Evolutionary conservation across 2,797 vertebrate species (phyloP), one percentile per base, ranked within the genome.

Genomic region (Propithecus perrieri): DNA sequence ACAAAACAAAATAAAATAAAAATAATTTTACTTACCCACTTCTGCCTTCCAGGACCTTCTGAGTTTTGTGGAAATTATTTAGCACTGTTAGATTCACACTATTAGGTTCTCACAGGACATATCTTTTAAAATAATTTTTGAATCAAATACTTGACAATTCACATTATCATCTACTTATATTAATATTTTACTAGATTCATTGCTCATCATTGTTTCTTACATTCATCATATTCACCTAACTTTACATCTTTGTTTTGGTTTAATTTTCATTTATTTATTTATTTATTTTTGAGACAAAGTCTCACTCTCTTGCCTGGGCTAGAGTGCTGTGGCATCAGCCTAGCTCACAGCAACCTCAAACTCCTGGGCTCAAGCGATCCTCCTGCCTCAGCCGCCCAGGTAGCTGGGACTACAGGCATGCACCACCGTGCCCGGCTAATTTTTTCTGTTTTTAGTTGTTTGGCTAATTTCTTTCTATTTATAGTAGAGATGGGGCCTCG

Each of bases 101-200:
- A 71, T 63, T 75, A 74, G 35, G 11, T 63, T 71, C 43, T 69
- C 46, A 69, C 9, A 53, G 74, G 30, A 87, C 50, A 35, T 57
- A 90, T 30, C 57, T 81, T 90, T 72, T 48, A 57, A 89, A 88
- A 92, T 33, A 87, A 84, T 85, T 79, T 90, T 18, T 63, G 28
- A 88, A 63, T 55, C 41, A 4, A 85, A 90, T 74, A 76, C 86
- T 94, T 88, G 48, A 85, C 10, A 92, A 75, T 75, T 87, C 43
- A 95, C 28, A n/a, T 61, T 59, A 72, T 55, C 38, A 80, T 57
- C 71, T 79, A 65, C 55, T 69, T 79, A 38, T 33, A 55, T 53
- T 53, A 53, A 53, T 53, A 53, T 71, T 80, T 76, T 65, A 43
- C 69, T 7, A 75, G 57, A 92, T 24, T 71, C 65, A 79, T 20